Conservation (phyloP, 2,888 invertebrate species). For the Hypomecis atomaria region DNA sequence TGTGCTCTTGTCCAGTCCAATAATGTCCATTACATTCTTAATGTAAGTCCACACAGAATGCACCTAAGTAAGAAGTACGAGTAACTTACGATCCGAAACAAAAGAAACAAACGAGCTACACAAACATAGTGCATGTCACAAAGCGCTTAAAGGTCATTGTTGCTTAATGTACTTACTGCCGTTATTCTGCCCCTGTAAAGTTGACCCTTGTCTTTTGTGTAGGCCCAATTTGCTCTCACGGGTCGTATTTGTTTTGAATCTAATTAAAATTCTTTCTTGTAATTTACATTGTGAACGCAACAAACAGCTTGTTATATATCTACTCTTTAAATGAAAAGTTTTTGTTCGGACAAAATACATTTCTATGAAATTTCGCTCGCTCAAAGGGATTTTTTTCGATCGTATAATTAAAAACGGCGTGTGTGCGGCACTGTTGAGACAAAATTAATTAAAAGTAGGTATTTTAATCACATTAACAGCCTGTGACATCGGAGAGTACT, state of each 20-base stretch:
- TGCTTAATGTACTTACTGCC: constrained; percentile 19
- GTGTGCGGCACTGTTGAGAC: not conserved
- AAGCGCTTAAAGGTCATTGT: constrained; percentile 10
- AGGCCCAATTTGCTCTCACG: constrained; percentile 60
- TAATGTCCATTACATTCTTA: too few relatives aligned
- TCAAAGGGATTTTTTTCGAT: constrained; percentile 27
- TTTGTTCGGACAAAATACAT: constrained; percentile 48
- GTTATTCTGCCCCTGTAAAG: constrained; percentile 40
- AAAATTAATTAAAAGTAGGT: constrained; percentile 11
- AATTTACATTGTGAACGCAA: constrained; percentile 57
- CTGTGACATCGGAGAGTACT: not conserved
- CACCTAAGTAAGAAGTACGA: too few relatives aligned
- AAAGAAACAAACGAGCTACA: not conserved
- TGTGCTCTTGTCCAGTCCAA: too few relatives aligned
- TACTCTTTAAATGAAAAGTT: constrained; percentile 41
- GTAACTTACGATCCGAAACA: not conserved
- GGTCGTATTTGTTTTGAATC: constrained; percentile 63
- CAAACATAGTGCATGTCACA: not conserved
- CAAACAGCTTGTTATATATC: constrained; percentile 51
- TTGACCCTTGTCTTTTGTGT: constrained; percentile 69
- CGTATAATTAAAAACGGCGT: constrained; percentile 16
- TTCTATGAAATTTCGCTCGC: constrained; percentile 34
- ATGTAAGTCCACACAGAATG: too few relatives aligned
- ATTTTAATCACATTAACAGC: constrained; percentile 4
- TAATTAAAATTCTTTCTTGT: constrained; percentile 66